Base-by-base conservation (phyloP, 2,888 invertebrate genomes). In the Troilus luridus region DNA sequence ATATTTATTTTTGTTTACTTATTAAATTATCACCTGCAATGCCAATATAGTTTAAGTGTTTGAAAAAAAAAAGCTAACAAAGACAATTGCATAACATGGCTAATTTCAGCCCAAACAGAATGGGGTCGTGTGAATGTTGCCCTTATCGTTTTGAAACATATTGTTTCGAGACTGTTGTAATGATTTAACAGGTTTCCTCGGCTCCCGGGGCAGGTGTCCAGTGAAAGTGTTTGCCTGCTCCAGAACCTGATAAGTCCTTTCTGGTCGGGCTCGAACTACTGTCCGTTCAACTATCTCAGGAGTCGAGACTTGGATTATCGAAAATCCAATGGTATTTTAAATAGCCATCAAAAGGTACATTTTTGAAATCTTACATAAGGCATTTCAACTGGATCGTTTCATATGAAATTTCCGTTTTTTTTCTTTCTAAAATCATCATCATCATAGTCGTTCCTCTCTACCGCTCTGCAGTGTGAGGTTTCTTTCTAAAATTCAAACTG, bases 71-170 rank as follows among this genome's bases (percentile, higher is more conserved):
- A 77, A 41, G 0, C 27, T 41, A 77, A 77, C 72, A 77, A 77
- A 77, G 41, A 9, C 17, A 0, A 41, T 77, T 77, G 9, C 72
- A 10, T 19, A 27, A 77, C 17, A 17, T 17, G 41, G 19, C 72
- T 77, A 77, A 27, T 77, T 77, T 77, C 72, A 72, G 27, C 72
- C 72, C 41, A 77, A 77, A 41, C 27, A 77, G 27, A 77, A 77
- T 77, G 72, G 27, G 72, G 72, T 7, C 72, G 72, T 77, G 72
- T 77, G 72, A 77, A 77, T 77, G 72, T 77, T 77, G 72, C 41
- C 72, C 72, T 77, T 77, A 27, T 27, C 41, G 72, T 77, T 77
- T 77, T 77, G 72, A 77, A 77, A 77, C 17, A 77, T 77, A 77
- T 77, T 77, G 72, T 77, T 77, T 77, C 72, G 41, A 77, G 72